Evolutionary conservation across 2,113 vertebrate genomes (phyloP).

Genomic region (Gobiocypris rarus): DNA sequence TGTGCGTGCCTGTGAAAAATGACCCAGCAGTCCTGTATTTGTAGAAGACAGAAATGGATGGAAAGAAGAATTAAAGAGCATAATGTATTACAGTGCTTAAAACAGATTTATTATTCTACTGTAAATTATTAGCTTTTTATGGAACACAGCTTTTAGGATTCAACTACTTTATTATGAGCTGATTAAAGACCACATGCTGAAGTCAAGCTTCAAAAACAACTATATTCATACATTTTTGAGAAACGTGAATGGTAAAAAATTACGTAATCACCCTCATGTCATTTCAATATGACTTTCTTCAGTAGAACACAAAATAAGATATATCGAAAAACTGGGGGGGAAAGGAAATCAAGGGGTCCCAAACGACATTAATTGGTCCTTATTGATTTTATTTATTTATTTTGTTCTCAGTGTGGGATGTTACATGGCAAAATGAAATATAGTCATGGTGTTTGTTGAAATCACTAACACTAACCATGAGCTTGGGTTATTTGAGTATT

Average conservation of each 20-base stretch:
- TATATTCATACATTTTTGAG: neutral
- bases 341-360: too few species aligned
- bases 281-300: neutral
- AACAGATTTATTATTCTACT: neutral
- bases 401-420: too few species aligned
- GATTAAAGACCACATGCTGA: neutral
- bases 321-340: too few species aligned
- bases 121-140: neutral
- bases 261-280: neutral
- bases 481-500: too few species aligned
- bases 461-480: too few species aligned
- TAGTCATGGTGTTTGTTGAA: too few species aligned
- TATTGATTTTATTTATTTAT: too few species aligned
- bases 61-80: neutral
- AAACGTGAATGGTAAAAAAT: neutral
- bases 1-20: neutral
- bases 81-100: neutral
- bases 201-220: too few species aligned
- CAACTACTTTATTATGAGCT: constrained; percentile 15
- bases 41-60: neutral
- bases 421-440: too few species aligned
- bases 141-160: constrained; percentile 14
- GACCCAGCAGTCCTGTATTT: constrained; percentile 35
- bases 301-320: neutral
- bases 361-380: too few species aligned